Percentiles rank a stretch among this genome's conserved stretches.
These are phyloP conservation scores for Chlamydotis undulata DNA, from an alignment of 2,113 vertebrate genomes.

Conservation along the genomic window DNA sequence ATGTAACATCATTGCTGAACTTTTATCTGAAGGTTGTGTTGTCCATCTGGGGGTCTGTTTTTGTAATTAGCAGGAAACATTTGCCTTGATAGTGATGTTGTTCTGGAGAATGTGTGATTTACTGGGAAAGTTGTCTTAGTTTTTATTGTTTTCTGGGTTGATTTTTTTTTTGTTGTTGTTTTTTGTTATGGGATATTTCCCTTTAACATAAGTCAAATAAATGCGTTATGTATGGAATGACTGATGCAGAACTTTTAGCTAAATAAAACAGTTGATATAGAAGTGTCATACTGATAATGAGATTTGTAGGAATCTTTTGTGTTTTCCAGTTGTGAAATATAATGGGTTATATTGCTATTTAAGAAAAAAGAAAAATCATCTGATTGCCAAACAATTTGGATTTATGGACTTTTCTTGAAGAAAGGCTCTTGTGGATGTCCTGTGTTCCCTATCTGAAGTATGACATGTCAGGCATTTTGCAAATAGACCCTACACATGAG, in stretches of 20 bases:
- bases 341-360: background rate
- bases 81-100: background rate
- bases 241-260: background rate
- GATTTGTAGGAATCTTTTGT: background rate
- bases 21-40: background rate
- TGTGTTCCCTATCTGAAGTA: background rate
- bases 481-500: background rate
- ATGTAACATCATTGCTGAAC: background rate
- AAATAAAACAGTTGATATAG: background rate
- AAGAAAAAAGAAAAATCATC: background rate
- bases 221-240: background rate
- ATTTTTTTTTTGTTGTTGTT: background rate
- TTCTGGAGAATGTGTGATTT: background rate
- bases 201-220: background rate
- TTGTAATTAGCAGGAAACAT: background rate
- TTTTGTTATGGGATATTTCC: background rate
- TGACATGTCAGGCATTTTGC: background rate
- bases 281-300: background rate
- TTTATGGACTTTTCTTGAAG: background rate
- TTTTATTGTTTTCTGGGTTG: background rate
- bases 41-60: background rate
- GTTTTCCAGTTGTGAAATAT: background rate
- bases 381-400: background rate
- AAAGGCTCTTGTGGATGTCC: background rate
- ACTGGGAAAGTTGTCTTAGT: background rate